Base-by-base conservation (phyloP, 2,113 vertebrate species). In the Pycnonotus jocosus region DNA sequence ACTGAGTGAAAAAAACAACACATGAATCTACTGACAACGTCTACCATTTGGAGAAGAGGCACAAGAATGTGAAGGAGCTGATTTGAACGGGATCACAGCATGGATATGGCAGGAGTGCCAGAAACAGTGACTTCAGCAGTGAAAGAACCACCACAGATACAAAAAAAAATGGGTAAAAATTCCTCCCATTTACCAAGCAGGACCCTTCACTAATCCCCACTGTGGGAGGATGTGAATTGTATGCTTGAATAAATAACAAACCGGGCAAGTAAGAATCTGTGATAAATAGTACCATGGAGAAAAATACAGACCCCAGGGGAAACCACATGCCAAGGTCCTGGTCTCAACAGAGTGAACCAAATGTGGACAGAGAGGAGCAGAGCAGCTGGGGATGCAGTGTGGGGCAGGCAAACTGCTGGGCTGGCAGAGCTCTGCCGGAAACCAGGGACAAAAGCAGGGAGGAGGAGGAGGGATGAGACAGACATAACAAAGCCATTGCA, bases 201-300 rank as follows among this genome's bases (percentile, higher is more conserved):
- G 88, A 94, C 61, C 73, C 92, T 93, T 56, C 0, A 1, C 85
- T 95, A 95, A 89, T 97, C 50, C 76, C 79, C 85, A 86, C 90
- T 86, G 88, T 57, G 95, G 87, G 85, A 96, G 85, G 93, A 92
- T 80, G 79, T 94, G 92, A 95, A 94, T 66, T 86, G 90, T 78
- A 83, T 76, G 79, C 92, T 85, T 92, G 85, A 96, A 93, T 90
- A 90, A 96, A 90, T 77, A 92, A 90, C 20, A 6, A 86, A 69
- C 68, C 35, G 82, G 45, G 64, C 85, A 92, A 90, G 47, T 85
- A 90, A 85, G 79, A 69, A 42, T 22, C 90, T 42, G 38, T 8
- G 7, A 87, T 79, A 95, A 96, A 95, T 47, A 88, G 53, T 69
- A 44, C 74, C 87, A 53, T 22, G 50, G 50, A 85, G 68, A 80